Conservation (phyloP, 2,113 vertebrate species). For the Plestiodon gilberti region DNA sequence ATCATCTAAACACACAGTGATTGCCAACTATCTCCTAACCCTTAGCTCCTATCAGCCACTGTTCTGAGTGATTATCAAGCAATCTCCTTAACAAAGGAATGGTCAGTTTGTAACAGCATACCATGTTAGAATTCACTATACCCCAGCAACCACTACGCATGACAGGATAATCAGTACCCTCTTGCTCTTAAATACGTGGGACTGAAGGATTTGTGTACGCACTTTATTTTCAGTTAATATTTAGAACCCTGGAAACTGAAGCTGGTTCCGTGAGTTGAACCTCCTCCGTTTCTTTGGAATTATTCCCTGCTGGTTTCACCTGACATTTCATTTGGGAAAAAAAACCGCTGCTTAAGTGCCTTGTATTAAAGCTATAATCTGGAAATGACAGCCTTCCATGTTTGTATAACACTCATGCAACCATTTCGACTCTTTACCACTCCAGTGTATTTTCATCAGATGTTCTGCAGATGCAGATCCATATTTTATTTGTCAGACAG, state of each 20-base stretch:
- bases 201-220: no score
- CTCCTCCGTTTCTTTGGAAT: not conserved
- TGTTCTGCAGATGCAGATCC: conserved; percentile 31
- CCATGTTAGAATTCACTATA: no score
- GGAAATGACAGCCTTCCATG: not conserved
- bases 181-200: no score
- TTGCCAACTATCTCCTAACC: no score
- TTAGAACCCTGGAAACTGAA: not conserved
- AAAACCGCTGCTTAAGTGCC: not conserved
- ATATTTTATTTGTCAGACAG: conserved; percentile 39
- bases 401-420: not conserved
- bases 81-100: no score
- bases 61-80: no score
- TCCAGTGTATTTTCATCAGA: conserved; percentile 41
- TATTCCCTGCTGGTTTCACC: not conserved
- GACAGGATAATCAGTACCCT: no score
- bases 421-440: conserved; percentile 2
- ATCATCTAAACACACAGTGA: no score
- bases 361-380: not conserved
- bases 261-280: not conserved
- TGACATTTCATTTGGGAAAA: not conserved
- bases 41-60: no score
- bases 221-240: not conserved
- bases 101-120: no score
- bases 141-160: no score